Evolutionary conservation across 2,888 invertebrate species (phyloP), one percentile per base, ranked within the genome.

Genomic region (Pardosa pseudoannulata): DNA sequence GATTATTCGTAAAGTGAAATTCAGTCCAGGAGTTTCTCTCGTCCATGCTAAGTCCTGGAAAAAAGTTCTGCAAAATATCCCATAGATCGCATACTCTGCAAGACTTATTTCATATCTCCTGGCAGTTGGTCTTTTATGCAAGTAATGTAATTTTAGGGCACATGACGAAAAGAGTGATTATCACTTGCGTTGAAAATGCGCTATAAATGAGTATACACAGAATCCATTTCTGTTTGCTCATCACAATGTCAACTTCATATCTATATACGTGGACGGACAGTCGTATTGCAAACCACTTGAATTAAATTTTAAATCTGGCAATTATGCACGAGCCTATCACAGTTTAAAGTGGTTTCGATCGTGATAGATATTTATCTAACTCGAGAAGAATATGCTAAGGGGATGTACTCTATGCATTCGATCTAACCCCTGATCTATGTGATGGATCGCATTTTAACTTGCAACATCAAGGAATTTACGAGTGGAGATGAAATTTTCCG

Each of bases 1-100:
- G 11, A 82, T 85, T 76, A 87, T 90, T 3, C 23, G 89, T 19
- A 86, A 87, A 50, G 88, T 88, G 11, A 64, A 79, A n/a, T 27
- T 46, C 1, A 41, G 28, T 16, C 71, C 71, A 23, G 71, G 28
- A 36, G 46, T 71, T 16, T 71, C 28, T 13, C 16, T 71, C 0
- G 71, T 23, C 11, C 71, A 71, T 46, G 28, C 46, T 2, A 71
- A 71, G 27, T 41, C 41, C 11, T 41, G 16, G 71, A 71, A 32
- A 46, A 71, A 27, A 28, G 11, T 28, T 23, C 28, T 6, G 71
- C 71, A 6, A 71, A 71, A 46, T 46, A 71, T 28, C 46, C 28
- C 23, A 71, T 71, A 2, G 46, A 71, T 28, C 16, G 71, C 3
- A 46, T 71, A 0, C 9, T 71, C 13, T 71, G 71, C 27, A 82